phyloP scores from a whole-genome alignment of 2,888 invertebrate genomes.

The Aromia moschata region DNA sequence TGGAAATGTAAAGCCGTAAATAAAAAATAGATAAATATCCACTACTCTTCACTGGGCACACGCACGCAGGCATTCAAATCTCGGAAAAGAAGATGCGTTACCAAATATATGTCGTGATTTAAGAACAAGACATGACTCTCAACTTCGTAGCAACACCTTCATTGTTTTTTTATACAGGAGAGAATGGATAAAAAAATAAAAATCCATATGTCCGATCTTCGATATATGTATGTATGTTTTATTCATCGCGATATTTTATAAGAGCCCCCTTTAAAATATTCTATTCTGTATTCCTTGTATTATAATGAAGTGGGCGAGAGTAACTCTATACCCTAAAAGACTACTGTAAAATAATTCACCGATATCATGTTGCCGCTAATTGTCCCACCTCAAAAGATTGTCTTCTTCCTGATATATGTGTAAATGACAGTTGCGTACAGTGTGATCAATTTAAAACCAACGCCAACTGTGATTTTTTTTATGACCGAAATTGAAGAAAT shows the following conservation, averaged over 20 bases:
- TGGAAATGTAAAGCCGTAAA: too few relatives aligned
- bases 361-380: too few relatives aligned
- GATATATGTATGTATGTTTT: neutral
- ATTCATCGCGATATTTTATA: neutral
- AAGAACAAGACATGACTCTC: neutral
- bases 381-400: too few relatives aligned
- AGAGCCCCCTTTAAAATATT: neutral
- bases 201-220: neutral
- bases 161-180: neutral
- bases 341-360: constrained; percentile 2
- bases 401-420: too few relatives aligned
- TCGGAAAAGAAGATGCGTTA: neutral
- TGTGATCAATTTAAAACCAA: too few relatives aligned
- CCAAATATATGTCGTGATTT: neutral
- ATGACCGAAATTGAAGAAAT: too few relatives aligned
- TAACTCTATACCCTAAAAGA: neutral
- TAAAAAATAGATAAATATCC: too few relatives aligned
- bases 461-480: too few relatives aligned
- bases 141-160: neutral
- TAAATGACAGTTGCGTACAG: too few relatives aligned
- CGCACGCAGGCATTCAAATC: neutral
- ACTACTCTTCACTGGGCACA: too few relatives aligned
- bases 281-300: neutral
- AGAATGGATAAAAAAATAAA: neutral
- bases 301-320: neutral